Conservation (phyloP, 2,888 invertebrate genomes). For the Drosophila mayaguana region DNA sequence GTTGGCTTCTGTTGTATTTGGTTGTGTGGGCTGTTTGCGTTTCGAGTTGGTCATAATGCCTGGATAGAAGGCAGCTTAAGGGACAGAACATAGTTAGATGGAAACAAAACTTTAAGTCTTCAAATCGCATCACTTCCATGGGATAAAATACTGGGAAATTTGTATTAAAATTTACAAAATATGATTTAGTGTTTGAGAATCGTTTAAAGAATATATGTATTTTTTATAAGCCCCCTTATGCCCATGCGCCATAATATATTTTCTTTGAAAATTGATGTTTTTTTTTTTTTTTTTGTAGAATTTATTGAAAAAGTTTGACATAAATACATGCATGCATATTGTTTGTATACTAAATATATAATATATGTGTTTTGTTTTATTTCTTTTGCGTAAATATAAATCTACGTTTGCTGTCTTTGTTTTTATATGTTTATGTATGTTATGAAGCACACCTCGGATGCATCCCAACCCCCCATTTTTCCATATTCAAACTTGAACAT, state of each 20-base stretch:
- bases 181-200: too few relatives aligned
- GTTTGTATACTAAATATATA: conserved; percentile 83
- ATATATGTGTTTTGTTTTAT: conserved; percentile 75
- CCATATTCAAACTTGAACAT: conserved; percentile 15
- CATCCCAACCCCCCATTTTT: conserved; percentile 14
- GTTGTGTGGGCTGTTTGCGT: conserved; percentile 55
- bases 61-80: neutral
- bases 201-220: too few relatives aligned
- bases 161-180: conserved; percentile 1
- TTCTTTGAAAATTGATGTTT: neutral
- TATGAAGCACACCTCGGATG: conserved; percentile 30
- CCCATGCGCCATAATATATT: neutral
- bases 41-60: conserved; percentile 63
- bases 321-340: conserved; percentile 85
- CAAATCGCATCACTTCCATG: neutral
- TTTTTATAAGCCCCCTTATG: too few relatives aligned
- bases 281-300: conserved; percentile 64
- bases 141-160: neutral
- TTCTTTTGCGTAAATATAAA: conserved; percentile 76
- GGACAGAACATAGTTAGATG: neutral
- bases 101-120: neutral
- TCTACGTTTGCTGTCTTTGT: conserved; percentile 68
- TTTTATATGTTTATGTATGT: conserved; percentile 10
- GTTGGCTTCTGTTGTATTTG: conserved; percentile 8
- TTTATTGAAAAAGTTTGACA: conserved; percentile 85